Conservation (phyloP, 1,140 invertebrate species). For the Panulirus ornatus region DNA sequence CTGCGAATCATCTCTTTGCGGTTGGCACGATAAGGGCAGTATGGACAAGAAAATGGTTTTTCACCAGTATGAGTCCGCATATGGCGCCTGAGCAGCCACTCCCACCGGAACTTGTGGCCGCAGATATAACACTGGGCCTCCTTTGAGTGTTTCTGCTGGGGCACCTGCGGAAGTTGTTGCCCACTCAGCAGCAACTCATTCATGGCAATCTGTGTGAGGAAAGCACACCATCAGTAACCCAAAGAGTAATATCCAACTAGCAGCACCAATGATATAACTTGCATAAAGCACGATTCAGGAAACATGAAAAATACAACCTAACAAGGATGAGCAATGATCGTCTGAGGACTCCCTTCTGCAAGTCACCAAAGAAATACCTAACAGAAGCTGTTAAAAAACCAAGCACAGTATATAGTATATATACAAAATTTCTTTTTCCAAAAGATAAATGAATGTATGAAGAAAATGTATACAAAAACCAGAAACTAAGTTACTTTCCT, state of each 20-base stretch:
- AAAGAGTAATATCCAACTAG: neutral
- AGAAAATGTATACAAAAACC: too few relatives aligned
- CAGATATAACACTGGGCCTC: constrained; percentile 68
- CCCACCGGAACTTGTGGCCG: constrained; percentile 73
- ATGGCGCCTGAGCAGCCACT: constrained; percentile 76
- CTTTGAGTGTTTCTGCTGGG: constrained; percentile 64
- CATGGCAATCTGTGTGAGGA: constrained; percentile 70
- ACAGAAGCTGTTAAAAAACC: neutral
- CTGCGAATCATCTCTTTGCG: constrained; percentile 65
- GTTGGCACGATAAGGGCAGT: constrained; percentile 62
- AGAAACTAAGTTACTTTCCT: neutral
- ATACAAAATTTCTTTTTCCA: too few relatives aligned
- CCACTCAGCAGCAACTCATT: constrained; percentile 63
- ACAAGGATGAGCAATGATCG: neutral
- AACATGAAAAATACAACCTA: neutral
- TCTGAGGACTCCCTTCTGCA: neutral
- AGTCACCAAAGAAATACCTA: neutral
- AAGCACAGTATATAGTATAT: neutral
- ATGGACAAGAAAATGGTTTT: constrained; percentile 76
- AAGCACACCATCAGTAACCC: constrained; percentile 63
- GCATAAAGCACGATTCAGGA: neutral
- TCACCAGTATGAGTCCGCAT: constrained; percentile 81
- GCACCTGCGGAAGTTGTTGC: constrained; percentile 18
- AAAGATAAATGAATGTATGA: too few relatives aligned
- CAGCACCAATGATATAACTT: constrained; percentile 20